Base-by-base conservation (phyloP, 1,140 invertebrate species). In the Nymphalis io region DNA sequence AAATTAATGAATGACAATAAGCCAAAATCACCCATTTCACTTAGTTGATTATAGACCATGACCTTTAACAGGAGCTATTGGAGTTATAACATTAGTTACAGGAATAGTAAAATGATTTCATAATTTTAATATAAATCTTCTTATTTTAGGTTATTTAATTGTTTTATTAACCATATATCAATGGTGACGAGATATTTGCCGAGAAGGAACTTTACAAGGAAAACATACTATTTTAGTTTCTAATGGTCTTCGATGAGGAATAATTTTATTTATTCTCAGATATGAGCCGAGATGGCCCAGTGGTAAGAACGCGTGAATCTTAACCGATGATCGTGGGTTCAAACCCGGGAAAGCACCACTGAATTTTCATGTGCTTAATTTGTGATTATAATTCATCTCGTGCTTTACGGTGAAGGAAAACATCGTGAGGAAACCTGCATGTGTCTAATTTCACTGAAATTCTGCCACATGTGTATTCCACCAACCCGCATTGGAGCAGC, bases 71-170 rank as follows among this genome's bases (percentile, higher is more conserved):
- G 59, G 73, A 74, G 73, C 73, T 21, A 69, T 75, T 57, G 70
- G 73, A 63, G 60, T 67, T 12, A 62, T 75, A 72, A 75, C 73
- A 18, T 63, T 75, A 63, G 70, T 69, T 16, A 72, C 73, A 51
- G 73, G 73, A 59, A 42, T 75, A 72, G 16, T 72, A n/a, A 75
- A 75, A 75, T 75, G 69, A 75, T 75, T 75, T 33, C 73, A 75
- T 72, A 72, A 75, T 67, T 72, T 70, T 75, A 75, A 61, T 62
- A 66, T 75, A 62, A 75, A 75, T 60, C 40, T 75, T 65, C 51
- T 75, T 66, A 64, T 75, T 27, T 39, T 75, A 61, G 73, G 73
- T 1, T 75, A 75, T 63, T 27, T 72, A n/a, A 69, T 69, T 75
- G 65, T 70, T 62, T 58, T 74, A 42, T 46, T 74, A 67, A 66